phyloP scores from a whole-genome alignment of 2,888 invertebrate species.

The Octodonta nipae region DNA sequence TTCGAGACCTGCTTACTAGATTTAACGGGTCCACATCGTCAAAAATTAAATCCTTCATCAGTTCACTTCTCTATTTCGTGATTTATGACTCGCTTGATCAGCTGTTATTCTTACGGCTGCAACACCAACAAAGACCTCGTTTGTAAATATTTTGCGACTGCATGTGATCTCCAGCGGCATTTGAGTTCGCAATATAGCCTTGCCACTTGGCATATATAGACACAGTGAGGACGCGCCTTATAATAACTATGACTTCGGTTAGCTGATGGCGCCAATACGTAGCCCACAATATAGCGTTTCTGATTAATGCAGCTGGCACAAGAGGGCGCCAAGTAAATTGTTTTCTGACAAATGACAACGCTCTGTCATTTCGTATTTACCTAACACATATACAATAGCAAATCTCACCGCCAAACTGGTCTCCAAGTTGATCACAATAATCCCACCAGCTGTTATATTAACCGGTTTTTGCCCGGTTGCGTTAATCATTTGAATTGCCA shows the following conservation, averaged over 20 bases:
- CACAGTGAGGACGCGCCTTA: background rate
- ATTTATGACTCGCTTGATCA: background rate
- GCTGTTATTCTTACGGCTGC: background rate
- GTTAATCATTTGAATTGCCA: constrained; percentile 1
- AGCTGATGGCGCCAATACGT: no score
- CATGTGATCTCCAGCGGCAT: background rate
- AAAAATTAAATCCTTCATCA: constrained; percentile 2
- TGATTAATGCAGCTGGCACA: no score
- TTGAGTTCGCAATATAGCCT: background rate
- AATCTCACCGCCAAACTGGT: constrained; percentile 2
- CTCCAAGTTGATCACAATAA: constrained; percentile 2
- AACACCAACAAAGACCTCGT: background rate
- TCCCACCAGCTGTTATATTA: background rate
- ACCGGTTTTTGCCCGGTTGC: background rate
- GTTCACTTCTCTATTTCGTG: background rate
- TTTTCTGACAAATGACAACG: no score
- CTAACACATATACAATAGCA: no score
- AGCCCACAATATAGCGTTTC: no score
- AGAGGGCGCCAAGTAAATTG: no score
- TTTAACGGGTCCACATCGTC: constrained; percentile 1
- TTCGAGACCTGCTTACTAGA: constrained; percentile 1
- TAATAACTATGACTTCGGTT: background rate
- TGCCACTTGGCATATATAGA: background rate
- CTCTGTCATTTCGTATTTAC: background rate
- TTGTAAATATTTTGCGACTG: background rate